Base-by-base conservation (phyloP, 2,888 invertebrate species). In the Scaptomyza parva region DNA sequence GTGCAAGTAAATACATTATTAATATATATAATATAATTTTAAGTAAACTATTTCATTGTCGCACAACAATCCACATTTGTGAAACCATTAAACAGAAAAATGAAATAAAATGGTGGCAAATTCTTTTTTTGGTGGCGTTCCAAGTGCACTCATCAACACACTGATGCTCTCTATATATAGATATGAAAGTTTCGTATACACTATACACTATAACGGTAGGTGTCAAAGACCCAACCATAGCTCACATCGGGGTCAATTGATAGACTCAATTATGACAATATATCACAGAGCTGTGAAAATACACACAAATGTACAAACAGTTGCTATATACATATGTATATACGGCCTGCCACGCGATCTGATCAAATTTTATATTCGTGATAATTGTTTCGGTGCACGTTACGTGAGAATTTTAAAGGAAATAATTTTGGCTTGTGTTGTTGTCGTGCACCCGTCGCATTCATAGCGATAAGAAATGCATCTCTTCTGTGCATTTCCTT, bases 181-280 rank as follows among this genome's bases (percentile, higher is more conserved):
- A 77, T 44, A 45, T 57, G 44, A 52, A 52, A 24, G 53, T 48
- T 64, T 64, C 44, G 50, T 54, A 55, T 58, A 48, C 52, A 59
- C 41, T 12, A 11, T 8, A 26, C 43, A 43, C 45, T 40, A 55
- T 39, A 35, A 70, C 51, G 69, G 50, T 67, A 67, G 72, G 86
- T 88, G 85, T 88, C 85, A 85, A 86, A 85, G 85, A 84, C 88
- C 86, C 84, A 78, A 76, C 60, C 70, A 74, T 70, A 71, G 81
- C 75, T 71, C 73, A 74, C 78, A 65, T 76, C 54, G 86, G 81
- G 85, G 85, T 86, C 88, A 86, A 86, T 86, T 86, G 88, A 86
- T 86, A 80, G 84, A 84, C 78, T 88, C 85, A 86, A 88, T 88
- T 86, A 88, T 78, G 82, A 54, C 78, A 70, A 78, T 72, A 76